A percentile compares a stretch with the other conserved stretches of the same genome.
Conservation (phyloP, 1,140 invertebrate species). For the Zaprionus davidi region DNA sequence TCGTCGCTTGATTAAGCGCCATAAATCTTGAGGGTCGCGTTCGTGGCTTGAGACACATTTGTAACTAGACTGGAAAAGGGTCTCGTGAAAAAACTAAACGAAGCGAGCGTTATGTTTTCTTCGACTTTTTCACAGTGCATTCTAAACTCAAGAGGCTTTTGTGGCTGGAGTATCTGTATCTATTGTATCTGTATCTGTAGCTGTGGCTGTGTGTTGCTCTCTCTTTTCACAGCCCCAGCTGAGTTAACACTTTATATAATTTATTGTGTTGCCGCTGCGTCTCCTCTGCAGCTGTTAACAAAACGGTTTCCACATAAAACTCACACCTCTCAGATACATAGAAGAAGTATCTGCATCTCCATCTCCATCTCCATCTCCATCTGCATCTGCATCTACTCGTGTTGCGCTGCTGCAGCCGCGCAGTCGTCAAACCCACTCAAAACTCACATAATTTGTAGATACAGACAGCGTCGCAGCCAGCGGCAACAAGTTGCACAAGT, state of each 20-base stretch:
- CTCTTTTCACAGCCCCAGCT: constrained; percentile 26
- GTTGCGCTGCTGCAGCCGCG: constrained; percentile 34
- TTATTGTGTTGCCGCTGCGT: constrained; percentile 68
- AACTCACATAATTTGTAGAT: constrained; percentile 64
- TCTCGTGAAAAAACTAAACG: constrained; percentile 10
- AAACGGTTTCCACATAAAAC: constrained; percentile 79
- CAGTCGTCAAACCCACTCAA: constrained; percentile 75
- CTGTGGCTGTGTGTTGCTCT: constrained; percentile 17
- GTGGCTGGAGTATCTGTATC: constrained; percentile 12
- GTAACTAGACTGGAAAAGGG: constrained; percentile 46
- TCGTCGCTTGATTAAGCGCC: constrained; percentile 65
- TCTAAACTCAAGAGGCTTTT: constrained; percentile 15
- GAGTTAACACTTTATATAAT: constrained; percentile 82
- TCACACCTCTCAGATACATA: constrained; percentile 59
- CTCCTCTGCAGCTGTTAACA: constrained; percentile 67
- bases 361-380: constrained; percentile 30
- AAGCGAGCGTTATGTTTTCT: constrained; percentile 58
- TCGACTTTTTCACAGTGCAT: constrained; percentile 17
- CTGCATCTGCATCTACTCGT: constrained; percentile 36
- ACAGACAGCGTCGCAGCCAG: constrained; percentile 31
- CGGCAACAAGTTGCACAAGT: constrained; percentile 69
- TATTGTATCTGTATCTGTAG: constrained; percentile 16
- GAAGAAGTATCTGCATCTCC: constrained; percentile 13
- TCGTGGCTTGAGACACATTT: constrained; percentile 42
- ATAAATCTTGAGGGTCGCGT: constrained; percentile 67